Evolutionary conservation across 2,888 invertebrate species (phyloP), one percentile per base, ranked within the genome.

Genomic region (Latheticus oryzae): DNA sequence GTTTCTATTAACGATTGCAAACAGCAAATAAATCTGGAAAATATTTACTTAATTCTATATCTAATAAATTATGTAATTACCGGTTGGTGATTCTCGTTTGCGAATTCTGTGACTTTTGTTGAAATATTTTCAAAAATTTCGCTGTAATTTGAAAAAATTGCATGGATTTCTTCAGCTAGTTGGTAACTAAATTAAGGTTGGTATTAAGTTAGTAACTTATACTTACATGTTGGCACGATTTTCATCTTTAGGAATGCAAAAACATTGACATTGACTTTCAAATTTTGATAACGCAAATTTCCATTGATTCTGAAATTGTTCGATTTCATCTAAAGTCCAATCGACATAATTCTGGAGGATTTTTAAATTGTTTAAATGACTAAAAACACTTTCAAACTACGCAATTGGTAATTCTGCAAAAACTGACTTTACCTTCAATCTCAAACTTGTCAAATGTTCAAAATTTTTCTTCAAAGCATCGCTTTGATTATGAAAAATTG

Each of bases 21-120:
- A 30, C 19, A 45, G 12, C 4, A 15, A 16, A 19, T 30, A 30
- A 8, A 45, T 17, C 43, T 45, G 19, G 9, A 45, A 28, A 21
- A 33, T n/a, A 33, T 11, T 3, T 33, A 15, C 5, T 21, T 21
- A 5, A 21, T 21, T 21, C 5, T 5, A 19, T 5, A 19, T 19
- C 5, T 19, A 19, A 28, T 2, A 11, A 1, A 28, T 8, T 26
- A 26, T n/a, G n/a, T n/a, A n/a, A n/a, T 9, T 23, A 40, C 40
- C 40, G 40, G 40, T 11, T 40, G 11, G n/a, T n/a, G n/a, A 1
- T 19, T 9, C 11, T 30, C 17, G 3, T 17, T 8, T n/a, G 28
- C 5, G 5, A 8, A 30, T 1, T 9, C 19, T 8, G 11, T 19
- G 11, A n/a, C 33, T 40, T 40, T 23, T 12, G n/a, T 23, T 8